Evolutionary conservation across 2,888 invertebrate genomes (phyloP).

Genomic region (Sinelater perroti): DNA sequence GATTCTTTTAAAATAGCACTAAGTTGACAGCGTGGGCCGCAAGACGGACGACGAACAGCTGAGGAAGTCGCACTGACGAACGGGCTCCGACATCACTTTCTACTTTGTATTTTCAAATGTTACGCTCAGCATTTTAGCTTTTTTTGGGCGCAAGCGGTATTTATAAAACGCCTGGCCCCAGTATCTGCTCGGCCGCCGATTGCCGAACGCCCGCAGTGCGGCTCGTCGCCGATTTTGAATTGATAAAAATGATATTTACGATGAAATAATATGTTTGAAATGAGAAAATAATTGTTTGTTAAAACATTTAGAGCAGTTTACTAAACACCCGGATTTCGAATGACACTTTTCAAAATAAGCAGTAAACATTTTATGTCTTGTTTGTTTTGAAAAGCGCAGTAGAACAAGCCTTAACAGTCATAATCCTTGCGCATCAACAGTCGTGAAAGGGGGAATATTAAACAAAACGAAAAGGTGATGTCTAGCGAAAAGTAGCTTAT

Average conservation of each 20-base stretch:
- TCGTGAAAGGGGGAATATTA: neutral
- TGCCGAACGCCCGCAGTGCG: neutral
- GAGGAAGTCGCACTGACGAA: conserved; percentile 36
- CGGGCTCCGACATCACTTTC: conserved; percentile 36
- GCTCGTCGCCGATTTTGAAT: conserved; percentile 16
- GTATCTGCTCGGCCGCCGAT: neutral
- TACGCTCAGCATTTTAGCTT: conserved; percentile 21
- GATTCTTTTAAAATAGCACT: conserved; percentile 48
- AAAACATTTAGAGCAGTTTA: conserved; percentile 53
- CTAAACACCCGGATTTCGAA: conserved; percentile 60
- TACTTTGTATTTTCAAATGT: conserved; percentile 36
- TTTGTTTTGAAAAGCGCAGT: conserved; percentile 54
- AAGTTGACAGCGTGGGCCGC: conserved; percentile 48
- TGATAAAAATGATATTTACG: conserved; percentile 53
- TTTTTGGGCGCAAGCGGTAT: conserved; percentile 20
- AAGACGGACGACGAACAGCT: conserved; percentile 51
- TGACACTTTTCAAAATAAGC: conserved; percentile 62
- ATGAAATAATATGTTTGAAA: conserved; percentile 52
- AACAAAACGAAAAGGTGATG: too few species aligned
- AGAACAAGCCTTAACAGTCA: conserved; percentile 48
- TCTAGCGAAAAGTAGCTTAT: too few species aligned
- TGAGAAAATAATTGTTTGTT: conserved; percentile 58
- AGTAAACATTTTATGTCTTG: conserved; percentile 56
- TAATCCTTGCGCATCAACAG: conserved; percentile 42
- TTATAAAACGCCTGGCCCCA: conserved; percentile 24